These are phyloP conservation scores for Dendrolimus houi DNA, from an alignment of 2,888 invertebrate species.

Conservation along the genomic window DNA sequence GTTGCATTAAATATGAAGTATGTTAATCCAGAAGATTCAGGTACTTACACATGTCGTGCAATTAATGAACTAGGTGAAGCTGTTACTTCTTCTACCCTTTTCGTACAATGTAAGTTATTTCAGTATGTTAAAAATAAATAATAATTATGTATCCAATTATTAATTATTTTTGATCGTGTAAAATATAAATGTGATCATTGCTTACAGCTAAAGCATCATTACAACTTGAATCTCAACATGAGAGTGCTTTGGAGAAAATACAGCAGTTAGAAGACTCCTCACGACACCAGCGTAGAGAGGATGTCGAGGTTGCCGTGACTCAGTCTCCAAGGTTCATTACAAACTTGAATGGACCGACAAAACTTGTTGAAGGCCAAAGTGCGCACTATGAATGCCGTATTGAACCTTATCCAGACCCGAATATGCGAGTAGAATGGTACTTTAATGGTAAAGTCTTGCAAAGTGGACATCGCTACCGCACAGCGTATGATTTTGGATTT, in stretches of 20 bases:
- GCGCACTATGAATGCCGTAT: slow-evolving; percentile 95
- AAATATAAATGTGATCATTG: slow-evolving; percentile 2
- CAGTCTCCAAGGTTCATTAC: slow-evolving; percentile 91
- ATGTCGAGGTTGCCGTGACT: slow-evolving; percentile 86
- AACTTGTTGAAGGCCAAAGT: slow-evolving; percentile 90
- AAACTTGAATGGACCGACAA: slow-evolving; percentile 90
- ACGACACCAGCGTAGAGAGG: slow-evolving; percentile 87
- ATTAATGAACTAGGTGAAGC: slow-evolving; percentile 96
- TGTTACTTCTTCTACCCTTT: slow-evolving; percentile 93
- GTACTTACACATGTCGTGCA: slow-evolving; percentile 96
- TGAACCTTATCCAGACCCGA: slow-evolving; percentile 93
- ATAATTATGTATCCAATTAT: no score
- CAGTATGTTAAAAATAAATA: no score
- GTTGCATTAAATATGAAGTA: slow-evolving; percentile 96
- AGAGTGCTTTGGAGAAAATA: slow-evolving; percentile 90
- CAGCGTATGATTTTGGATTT: slow-evolving; percentile 97
- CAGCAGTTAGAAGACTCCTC: slow-evolving; percentile 89
- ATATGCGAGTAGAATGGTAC: slow-evolving; percentile 94
- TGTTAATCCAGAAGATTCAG: slow-evolving; percentile 96
- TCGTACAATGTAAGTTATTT: slow-evolving; percentile 85
- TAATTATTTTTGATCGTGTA: no score
- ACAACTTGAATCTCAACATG: slow-evolving; percentile 92
- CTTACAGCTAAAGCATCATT: slow-evolving; percentile 87
- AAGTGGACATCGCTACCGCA: slow-evolving; percentile 93
- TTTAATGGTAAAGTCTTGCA: slow-evolving; percentile 93